phyloP scores from a whole-genome alignment of 2,888 invertebrate genomes.

The Eupsilia transversa region DNA sequence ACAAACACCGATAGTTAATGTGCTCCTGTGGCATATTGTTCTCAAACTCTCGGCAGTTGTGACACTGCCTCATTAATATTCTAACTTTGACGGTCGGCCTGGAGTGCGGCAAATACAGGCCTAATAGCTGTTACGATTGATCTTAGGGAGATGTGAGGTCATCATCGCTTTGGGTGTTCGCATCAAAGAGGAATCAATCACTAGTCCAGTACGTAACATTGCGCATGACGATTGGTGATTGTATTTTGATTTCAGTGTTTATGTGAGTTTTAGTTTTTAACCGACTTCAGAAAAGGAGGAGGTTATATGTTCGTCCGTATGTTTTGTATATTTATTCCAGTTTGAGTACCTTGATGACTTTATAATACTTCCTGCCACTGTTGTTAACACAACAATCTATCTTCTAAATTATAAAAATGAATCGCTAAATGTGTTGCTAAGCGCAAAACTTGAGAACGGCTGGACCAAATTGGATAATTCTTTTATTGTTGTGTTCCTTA shows the following conservation, averaged over 20 bases:
- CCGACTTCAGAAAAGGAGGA: too few relatives aligned
- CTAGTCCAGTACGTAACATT: background rate
- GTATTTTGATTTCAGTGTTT: background rate
- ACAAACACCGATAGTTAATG: slow-evolving; percentile 48
- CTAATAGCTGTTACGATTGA: slow-evolving; percentile 36
- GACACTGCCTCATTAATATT: slow-evolving; percentile 53
- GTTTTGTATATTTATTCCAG: too few relatives aligned
- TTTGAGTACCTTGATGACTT: too few relatives aligned
- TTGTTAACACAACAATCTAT: too few relatives aligned
- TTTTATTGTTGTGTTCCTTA: too few relatives aligned
- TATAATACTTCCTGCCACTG: too few relatives aligned
- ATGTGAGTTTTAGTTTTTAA: background rate
- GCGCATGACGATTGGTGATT: background rate
- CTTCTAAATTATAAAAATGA: too few relatives aligned
- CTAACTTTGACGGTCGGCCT: slow-evolving; percentile 37
- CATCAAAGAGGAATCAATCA: background rate
- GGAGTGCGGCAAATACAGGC: slow-evolving; percentile 38
- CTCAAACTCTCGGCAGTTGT: slow-evolving; percentile 40
- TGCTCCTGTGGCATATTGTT: slow-evolving; percentile 49
- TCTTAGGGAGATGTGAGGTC: slow-evolving; percentile 28
- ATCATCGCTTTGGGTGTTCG: background rate
- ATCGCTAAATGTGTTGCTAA: too few relatives aligned
- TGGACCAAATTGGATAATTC: too few relatives aligned
- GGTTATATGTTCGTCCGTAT: too few relatives aligned
- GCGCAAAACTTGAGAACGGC: too few relatives aligned